Conservation (phyloP, 2,113 vertebrate species). For the Nerophis lumbriciformis region DNA sequence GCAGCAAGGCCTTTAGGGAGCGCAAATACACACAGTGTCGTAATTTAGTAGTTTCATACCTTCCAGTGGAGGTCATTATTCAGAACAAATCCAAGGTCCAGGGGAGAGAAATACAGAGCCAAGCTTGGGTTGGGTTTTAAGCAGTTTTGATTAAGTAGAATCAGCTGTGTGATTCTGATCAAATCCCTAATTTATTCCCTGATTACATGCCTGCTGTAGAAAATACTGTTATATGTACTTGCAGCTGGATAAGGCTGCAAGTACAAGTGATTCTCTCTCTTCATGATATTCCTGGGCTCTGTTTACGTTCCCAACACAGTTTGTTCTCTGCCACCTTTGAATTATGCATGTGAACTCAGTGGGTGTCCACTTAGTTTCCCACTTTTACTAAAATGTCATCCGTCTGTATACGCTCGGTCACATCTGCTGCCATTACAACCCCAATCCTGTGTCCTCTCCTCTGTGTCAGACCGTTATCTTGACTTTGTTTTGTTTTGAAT, state of each 20-base stretch:
- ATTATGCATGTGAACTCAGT: constrained; percentile 43
- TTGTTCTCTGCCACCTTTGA: constrained; percentile 35
- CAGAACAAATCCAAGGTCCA: neutral
- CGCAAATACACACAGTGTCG: constrained; percentile 13
- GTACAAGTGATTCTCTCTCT: neutral
- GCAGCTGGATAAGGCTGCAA: neutral
- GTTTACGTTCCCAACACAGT: constrained; percentile 31
- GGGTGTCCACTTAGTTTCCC: constrained; percentile 28
- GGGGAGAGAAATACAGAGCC: neutral
- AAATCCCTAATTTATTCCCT: constrained; percentile 6
- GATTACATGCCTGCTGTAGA: constrained; percentile 11
- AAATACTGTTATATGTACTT: constrained; percentile 15
- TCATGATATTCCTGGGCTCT: constrained; percentile 15
- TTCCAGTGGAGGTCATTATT: neutral
- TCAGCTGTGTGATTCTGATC: neutral
- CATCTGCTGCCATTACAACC: neutral
- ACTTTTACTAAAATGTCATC: constrained; percentile 28
- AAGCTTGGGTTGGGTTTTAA: neutral
- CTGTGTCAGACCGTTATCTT: neutral
- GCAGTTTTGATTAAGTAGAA: neutral
- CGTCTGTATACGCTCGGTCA: neutral
- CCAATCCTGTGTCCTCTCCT: neutral
- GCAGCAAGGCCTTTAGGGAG: constrained; percentile 6
- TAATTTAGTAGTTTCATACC: constrained; percentile 7
- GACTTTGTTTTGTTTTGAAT: neutral